Conservation (phyloP, 2,113 vertebrate genomes). For the Notarius quadriscutis region DNA sequence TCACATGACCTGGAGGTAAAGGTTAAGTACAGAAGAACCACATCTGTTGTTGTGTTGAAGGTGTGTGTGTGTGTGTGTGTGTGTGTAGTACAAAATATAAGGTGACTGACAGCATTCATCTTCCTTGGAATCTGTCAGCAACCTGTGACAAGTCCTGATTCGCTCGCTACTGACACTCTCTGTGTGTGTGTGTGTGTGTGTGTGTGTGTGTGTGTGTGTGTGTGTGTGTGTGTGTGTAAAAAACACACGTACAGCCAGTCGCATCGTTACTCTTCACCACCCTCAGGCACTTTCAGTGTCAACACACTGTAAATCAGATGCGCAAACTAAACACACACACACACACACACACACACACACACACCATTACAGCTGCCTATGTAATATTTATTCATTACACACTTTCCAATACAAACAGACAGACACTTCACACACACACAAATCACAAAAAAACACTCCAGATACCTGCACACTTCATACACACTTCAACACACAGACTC, state of each 20-base stretch:
- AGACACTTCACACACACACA: conserved; percentile 5
- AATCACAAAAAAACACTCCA: background rate
- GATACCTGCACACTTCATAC: background rate
- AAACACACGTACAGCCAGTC: background rate
- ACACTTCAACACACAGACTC: background rate
- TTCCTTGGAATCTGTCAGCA: conserved; percentile 1
- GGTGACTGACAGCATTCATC: background rate
- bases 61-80: conserved; percentile 3
- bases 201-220: background rate
- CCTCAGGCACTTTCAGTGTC: background rate
- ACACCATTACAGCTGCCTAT: no score
- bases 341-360: conserved; percentile 9
- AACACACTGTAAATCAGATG: conserved; percentile 4
- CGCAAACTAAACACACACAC: background rate
- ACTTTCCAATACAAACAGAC: background rate
- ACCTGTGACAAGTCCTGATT: background rate
- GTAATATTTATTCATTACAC: background rate
- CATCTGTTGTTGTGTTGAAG: background rate
- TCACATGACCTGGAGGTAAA: background rate
- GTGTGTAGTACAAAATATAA: background rate
- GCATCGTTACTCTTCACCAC: background rate
- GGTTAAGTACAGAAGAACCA: background rate
- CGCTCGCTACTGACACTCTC: background rate
- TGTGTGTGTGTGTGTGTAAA: background rate
- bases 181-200: conserved; percentile 4